Evolutionary conservation across 2,888 invertebrate genomes (phyloP), one percentile per base, ranked within the genome.

Genomic region (Acronicta aceris): DNA sequence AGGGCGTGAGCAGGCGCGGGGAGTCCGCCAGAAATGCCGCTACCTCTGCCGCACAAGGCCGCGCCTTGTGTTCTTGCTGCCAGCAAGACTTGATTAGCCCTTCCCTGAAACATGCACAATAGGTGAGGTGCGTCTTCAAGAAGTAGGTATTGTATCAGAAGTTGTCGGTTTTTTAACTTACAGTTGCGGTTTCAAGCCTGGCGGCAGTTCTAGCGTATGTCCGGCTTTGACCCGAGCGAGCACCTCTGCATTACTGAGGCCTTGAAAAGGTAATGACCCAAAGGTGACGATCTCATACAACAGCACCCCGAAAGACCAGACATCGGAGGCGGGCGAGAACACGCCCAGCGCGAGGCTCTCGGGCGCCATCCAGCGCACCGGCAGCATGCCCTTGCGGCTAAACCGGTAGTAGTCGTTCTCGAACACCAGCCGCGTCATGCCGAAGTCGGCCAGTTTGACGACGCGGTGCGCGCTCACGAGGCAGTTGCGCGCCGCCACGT

Each of bases 311-410:
- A 96, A 98, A 38, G 98, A 97, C 98, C 98, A 99, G 15, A 98
- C 96, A 89, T 99, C 98, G 0, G 98, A 98, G 40, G 97, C 96
- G 17, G 97, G 96, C 0, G 98, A 97, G 88, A 98, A 98, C 56
- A 98, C 95, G 12, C 98, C 98, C 25, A 97, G 94, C 4, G 96
- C 96, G 15, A 98, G 92, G 75, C 97, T 97, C 91, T 98, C 98
- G 0, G 98, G 98, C 0, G 98, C 97, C 98, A 98, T 98, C 98
- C 98, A 98, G 65, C 98, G 95, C 9, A 98, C 98, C 0, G 98
- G 98, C 73, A 98, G 90, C 97, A 98, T 97, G 84, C 97, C 97
- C 92, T 97, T 97, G 68, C 98, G 96, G 83, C 97, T 97, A 86
- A 98, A 98, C 71, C 97, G 96, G 90, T 98, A 98, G 88, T 98